Base-by-base conservation (phyloP, 2,888 invertebrate species). In the Cyclophora punctaria region DNA sequence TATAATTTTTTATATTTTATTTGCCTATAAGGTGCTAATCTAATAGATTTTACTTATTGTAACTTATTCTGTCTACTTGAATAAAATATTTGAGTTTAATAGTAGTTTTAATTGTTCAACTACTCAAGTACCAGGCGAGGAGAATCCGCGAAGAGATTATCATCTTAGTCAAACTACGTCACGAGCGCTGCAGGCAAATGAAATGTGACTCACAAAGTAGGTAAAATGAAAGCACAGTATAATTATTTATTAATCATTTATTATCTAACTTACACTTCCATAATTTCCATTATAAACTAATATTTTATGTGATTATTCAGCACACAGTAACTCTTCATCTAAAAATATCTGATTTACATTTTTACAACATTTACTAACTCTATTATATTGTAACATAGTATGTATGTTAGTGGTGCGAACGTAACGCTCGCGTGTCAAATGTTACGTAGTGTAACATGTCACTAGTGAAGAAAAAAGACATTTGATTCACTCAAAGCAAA, bases 261-360 rank as follows among this genome's bases (percentile, higher is more conserved):
- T 84, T 83, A 78, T 82, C 85, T 87, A 86, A 87, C 82, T 87
- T 88, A 87, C 86, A 86, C 79, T 83, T 83, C 80, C 67, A 80
- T 83, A 80, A 74, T 79, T 80, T 83, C 77, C 73, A 75, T 77
- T 69, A 75, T 80, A 72, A 78, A 70, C 80, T 82, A 83, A 71
- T 71, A 43, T 48, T 75, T 71, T 66, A 72, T 71, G 70, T 80
- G 77, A 75, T 81, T 75, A 78, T 78, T 79, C 83, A 81, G 83
- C 83, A 81, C 78, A 75, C 73, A 71, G 63, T 62, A 61, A 73
- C 37, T 74, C 71, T 75, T 67, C 65, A 58, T 83, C 82, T 83
- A 83, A 84, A 83, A 82, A 84, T 84, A 83, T 79, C 73, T 71
- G 78, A 80, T 86, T 82, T 85, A 86, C 80, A 85, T 83, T 84